Conservation (phyloP, 2,888 invertebrate genomes). For the Trissolcus japonicus region DNA sequence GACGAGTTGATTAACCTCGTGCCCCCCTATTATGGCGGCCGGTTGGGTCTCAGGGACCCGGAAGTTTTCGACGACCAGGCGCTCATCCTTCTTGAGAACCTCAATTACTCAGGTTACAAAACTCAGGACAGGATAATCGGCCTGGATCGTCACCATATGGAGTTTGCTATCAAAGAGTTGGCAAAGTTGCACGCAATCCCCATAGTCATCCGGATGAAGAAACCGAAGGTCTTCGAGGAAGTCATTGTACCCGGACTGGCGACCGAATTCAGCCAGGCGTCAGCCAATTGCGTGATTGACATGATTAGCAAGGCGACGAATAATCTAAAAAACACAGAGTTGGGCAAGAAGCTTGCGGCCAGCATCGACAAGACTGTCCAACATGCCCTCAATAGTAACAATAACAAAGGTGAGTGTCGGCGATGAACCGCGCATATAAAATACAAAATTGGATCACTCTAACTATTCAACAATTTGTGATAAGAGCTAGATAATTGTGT, state of each 20-base stretch:
- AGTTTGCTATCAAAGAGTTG: conserved; percentile 66
- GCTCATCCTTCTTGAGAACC: conserved; percentile 70
- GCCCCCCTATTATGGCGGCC: conserved; percentile 69
- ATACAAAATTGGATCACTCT: no score
- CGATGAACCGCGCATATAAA: conserved; percentile 1
- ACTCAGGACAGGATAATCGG: conserved; percentile 69
- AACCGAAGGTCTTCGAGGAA: conserved; percentile 66
- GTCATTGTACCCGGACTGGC: conserved; percentile 61
- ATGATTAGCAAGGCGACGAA: conserved; percentile 66
- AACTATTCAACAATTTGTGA: not conserved
- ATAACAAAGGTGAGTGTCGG: conserved; percentile 14
- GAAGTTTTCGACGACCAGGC: conserved; percentile 69
- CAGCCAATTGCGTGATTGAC: conserved; percentile 62
- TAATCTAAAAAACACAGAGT: conserved; percentile 62
- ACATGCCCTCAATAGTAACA: conserved; percentile 26
- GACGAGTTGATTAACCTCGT: conserved; percentile 63
- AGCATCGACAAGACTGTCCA: conserved; percentile 65
- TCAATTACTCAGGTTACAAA: conserved; percentile 66
- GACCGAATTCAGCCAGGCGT: conserved; percentile 59
- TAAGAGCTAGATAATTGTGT: not conserved
- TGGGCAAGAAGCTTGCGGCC: conserved; percentile 62
- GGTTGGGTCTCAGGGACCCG: conserved; percentile 64
- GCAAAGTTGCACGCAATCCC: conserved; percentile 70
- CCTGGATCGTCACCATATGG: conserved; percentile 65
- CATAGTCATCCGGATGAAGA: conserved; percentile 67